phyloP scores from a whole-genome alignment of 2,888 invertebrate species.

The Pandemis corylana region DNA sequence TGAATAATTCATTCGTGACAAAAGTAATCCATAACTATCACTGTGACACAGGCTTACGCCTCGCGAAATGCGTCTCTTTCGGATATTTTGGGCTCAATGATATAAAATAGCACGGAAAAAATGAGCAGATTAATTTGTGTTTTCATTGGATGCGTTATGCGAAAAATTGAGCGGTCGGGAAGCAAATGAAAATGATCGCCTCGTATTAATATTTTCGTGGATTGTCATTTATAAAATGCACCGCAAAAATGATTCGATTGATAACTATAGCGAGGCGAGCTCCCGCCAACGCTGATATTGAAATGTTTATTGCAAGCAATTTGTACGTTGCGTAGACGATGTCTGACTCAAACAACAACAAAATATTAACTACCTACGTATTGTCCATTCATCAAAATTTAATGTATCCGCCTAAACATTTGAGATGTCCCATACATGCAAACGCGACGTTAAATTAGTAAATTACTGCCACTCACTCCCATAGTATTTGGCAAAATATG shows the following conservation, averaged over 20 bases:
- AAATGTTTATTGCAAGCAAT: constrained; percentile 24
- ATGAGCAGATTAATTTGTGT: constrained; percentile 84
- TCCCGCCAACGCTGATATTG: constrained; percentile 45
- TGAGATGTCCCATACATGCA: background rate
- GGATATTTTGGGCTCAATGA: constrained; percentile 78
- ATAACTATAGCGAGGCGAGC: constrained; percentile 39
- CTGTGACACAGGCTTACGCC: constrained; percentile 74
- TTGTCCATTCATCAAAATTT: background rate
- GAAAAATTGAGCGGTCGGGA: constrained; percentile 80
- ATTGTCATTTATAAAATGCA: constrained; percentile 65
- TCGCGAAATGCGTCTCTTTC: constrained; percentile 70
- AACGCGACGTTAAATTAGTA: constrained; percentile 27
- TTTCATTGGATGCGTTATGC: constrained; percentile 82
- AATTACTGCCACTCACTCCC: constrained; percentile 41
- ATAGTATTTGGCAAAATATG: constrained; percentile 66
- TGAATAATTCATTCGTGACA: constrained; percentile 74
- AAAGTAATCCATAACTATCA: constrained; percentile 79
- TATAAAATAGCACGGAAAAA: constrained; percentile 83
- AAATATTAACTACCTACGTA: background rate
- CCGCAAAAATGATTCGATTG: constrained; percentile 42
- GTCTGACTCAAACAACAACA: background rate
- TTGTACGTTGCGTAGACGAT: background rate
- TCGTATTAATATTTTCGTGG: constrained; percentile 72
- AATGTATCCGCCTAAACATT: background rate
- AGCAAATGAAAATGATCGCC: constrained; percentile 80